Evolutionary conservation across 2,113 vertebrate species (phyloP).

Genomic region (Nettapus auritus): DNA sequence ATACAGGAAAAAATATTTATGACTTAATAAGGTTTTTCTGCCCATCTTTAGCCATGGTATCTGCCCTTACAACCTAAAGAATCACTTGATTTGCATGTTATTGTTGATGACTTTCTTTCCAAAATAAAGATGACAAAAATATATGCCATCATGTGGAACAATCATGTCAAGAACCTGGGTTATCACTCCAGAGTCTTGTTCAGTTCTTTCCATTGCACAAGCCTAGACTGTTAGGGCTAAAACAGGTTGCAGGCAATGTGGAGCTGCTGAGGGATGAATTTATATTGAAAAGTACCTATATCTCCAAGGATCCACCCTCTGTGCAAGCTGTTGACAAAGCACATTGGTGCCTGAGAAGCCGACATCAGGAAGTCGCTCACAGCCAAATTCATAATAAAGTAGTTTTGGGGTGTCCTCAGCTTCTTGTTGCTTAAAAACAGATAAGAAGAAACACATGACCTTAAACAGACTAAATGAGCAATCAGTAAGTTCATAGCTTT

Average conservation of each 20-base stretch:
- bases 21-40: background rate
- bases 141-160: background rate
- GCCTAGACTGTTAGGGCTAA: background rate
- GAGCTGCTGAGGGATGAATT: background rate
- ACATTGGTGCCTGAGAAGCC: slow-evolving; percentile 73
- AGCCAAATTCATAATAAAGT: slow-evolving; percentile 78
- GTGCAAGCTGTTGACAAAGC: slow-evolving; percentile 76
- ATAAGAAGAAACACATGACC: background rate
- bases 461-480: background rate
- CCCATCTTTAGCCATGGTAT: background rate
- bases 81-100: background rate
- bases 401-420: slow-evolving; percentile 76
- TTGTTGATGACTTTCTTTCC: background rate
- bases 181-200: background rate
- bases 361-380: slow-evolving; percentile 77
- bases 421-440: slow-evolving; percentile 75
- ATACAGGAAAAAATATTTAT: background rate
- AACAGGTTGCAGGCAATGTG: background rate
- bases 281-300: slow-evolving; percentile 55
- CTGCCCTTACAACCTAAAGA: background rate
- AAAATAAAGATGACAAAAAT: background rate
- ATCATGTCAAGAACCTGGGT: background rate
- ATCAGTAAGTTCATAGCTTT: background rate
- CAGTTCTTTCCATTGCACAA: background rate
- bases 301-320: slow-evolving; percentile 75